Base-by-base conservation (phyloP, 2,113 vertebrate species). In the Pseudopodoces humilis region DNA sequence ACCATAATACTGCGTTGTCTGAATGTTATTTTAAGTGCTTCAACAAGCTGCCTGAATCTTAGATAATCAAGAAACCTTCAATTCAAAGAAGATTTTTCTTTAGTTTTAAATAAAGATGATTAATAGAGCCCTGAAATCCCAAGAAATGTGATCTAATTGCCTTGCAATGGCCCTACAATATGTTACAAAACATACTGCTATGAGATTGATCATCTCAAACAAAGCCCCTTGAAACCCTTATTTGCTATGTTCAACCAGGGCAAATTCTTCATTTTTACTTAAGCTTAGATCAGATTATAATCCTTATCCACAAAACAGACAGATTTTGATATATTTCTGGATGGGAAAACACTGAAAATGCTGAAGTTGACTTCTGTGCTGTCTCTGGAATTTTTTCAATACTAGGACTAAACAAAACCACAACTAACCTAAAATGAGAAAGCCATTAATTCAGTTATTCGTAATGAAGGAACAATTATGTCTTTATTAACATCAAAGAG, bases 121-220 rank as follows among this genome's bases (percentile, higher is more conserved):
- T 11, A 88, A 86, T 33, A 81, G 63, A 74, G 37, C 12, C 37
- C 52, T 72, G 56, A 92, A 93, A 94, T 74, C 85, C 75, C 71
- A 85, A 83, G 75, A 90, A 91, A 94, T 60, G 76, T 88, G 75
- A 93, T 67, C 78, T 83, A 94, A 88, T 63, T 83, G 82, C 68
- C 64, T 88, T 94, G 68, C 72, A 94, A 86, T 53, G 31, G 64
- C 74, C 86, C 44, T 68, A 74, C 39, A 90, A 68, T 75, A 93
- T 55, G 68, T 83, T 70, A 94, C 20, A 60, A 92, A 83, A 83
- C 15, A 68, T 33, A 80, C 13, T 49, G 52, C 56, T 71, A 58
- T n/a, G 70, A 95, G 55, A 88, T 63, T 0, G 2, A 74, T 83
- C 79, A 77, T 70, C 60, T 86, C 52, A 41, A 90, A 74, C 59